These are phyloP conservation scores for Intoshia linei DNA, from an alignment of 1,140 invertebrate species.

Conservation along the genomic window DNA sequence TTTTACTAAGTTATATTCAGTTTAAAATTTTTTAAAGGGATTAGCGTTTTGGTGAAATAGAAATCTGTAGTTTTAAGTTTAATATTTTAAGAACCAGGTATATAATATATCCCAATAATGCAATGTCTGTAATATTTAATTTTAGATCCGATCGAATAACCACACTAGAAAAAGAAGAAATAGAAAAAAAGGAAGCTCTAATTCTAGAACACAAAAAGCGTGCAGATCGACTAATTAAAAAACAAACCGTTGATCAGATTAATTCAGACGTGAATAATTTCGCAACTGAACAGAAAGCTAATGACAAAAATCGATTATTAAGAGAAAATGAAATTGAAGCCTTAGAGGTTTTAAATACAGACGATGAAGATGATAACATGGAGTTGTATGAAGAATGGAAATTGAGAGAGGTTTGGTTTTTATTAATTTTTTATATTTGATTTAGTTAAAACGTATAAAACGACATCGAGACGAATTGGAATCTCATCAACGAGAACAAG, in stretches of 20 bases:
- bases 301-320: too few relatives aligned
- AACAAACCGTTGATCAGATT: slow-evolving; percentile 56
- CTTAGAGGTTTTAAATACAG: slow-evolving; percentile 67
- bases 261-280: slow-evolving; percentile 24
- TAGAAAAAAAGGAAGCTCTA: background rate
- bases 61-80: too few relatives aligned
- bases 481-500: slow-evolving; percentile 40
- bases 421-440: slow-evolving; percentile 2
- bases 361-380: slow-evolving; percentile 91
- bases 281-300: slow-evolving; percentile 30
- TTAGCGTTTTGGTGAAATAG: too few relatives aligned
- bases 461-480: slow-evolving; percentile 70
- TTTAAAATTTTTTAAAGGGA: too few relatives aligned
- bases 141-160: too few relatives aligned
- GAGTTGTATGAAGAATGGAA: slow-evolving; percentile 93
- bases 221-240: slow-evolving; percentile 5
- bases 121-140: too few relatives aligned
- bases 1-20: too few relatives aligned
- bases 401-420: slow-evolving; percentile 2
- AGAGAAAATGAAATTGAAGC: too few relatives aligned
- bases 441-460: slow-evolving; percentile 61
- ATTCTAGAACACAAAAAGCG: background rate
- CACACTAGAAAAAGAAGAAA: background rate
- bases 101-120: too few relatives aligned
- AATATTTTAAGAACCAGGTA: too few relatives aligned